Percentiles rank a stretch among this genome's conserved stretches.
These are phyloP conservation scores for Polyodon spathula DNA, from an alignment of 2,113 vertebrate species.

Conservation along the genomic window DNA sequence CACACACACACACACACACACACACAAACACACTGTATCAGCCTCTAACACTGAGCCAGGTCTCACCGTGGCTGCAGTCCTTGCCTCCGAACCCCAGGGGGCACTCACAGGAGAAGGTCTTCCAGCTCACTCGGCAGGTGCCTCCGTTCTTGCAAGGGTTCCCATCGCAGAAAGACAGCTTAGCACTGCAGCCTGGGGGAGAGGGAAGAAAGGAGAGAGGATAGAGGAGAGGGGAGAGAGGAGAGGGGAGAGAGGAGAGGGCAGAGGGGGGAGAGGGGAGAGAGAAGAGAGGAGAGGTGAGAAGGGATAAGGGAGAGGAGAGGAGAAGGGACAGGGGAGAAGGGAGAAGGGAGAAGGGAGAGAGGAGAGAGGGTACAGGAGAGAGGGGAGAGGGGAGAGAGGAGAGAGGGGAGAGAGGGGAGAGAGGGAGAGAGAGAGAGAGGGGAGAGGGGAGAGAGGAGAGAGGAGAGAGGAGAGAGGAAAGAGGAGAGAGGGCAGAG, in stretches of 20 bases:
- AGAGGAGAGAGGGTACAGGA: background rate
- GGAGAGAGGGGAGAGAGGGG: background rate
- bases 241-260: no score
- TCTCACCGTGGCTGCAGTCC: constrained; percentile 85
- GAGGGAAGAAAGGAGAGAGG: background rate
- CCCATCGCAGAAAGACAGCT: constrained; percentile 80
- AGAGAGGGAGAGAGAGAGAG: constrained; percentile 1
- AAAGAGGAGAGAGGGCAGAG: no score
- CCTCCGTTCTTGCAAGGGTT: constrained; percentile 88
- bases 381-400: background rate
- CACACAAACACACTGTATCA: no score
- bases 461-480: constrained; percentile 8
- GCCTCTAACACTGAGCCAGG: no score
- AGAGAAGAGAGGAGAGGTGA: no score
- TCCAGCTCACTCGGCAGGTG: constrained; percentile 83
- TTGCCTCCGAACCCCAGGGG: constrained; percentile 89
- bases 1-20: no score
- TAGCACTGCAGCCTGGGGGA: constrained; percentile 80
- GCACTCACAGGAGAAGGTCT: constrained; percentile 87
- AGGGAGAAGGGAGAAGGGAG: background rate
- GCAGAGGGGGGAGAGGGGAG: no score
- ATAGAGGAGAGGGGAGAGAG: background rate
- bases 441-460: background rate
- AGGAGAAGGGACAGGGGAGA: background rate
- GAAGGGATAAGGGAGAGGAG: background rate